Evolutionary conservation across 2,888 invertebrate species (phyloP).

Genomic region (Operophtera brumata): DNA sequence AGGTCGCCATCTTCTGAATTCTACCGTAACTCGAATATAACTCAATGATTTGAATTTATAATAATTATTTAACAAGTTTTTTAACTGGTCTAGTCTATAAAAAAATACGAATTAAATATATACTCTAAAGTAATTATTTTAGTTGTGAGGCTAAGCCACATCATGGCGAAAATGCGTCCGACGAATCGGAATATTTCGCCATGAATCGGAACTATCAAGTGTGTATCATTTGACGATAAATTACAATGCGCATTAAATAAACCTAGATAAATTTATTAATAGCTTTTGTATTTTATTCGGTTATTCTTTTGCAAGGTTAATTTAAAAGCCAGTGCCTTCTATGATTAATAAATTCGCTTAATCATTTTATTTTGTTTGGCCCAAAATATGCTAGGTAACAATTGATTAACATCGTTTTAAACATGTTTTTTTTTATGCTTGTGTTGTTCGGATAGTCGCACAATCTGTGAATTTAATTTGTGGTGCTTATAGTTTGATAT

Average conservation of each 20-base stretch:
- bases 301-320: neutral
- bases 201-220: too few relatives aligned
- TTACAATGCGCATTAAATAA: too few relatives aligned
- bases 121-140: neutral
- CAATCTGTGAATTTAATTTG: conserved; percentile 11
- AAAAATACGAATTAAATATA: neutral
- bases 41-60: conserved; percentile 20
- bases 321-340: conserved; percentile 15
- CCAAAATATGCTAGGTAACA: neutral
- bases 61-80: neutral
- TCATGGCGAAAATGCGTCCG: neutral
- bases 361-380: neutral
- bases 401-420: too few relatives aligned
- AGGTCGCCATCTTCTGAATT: too few relatives aligned
- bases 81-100: conserved; percentile 3
- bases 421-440: neutral
- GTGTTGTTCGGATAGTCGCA: neutral
- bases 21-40: conserved; percentile 4
- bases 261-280: too few relatives aligned
- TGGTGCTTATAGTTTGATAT: conserved; percentile 31
- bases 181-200: neutral
- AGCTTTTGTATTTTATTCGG: neutral
- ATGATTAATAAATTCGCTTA: neutral
- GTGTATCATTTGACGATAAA: too few relatives aligned
- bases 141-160: neutral